Base-by-base conservation (phyloP, 2,113 vertebrate species). In the Pleuronectes platessa region DNA sequence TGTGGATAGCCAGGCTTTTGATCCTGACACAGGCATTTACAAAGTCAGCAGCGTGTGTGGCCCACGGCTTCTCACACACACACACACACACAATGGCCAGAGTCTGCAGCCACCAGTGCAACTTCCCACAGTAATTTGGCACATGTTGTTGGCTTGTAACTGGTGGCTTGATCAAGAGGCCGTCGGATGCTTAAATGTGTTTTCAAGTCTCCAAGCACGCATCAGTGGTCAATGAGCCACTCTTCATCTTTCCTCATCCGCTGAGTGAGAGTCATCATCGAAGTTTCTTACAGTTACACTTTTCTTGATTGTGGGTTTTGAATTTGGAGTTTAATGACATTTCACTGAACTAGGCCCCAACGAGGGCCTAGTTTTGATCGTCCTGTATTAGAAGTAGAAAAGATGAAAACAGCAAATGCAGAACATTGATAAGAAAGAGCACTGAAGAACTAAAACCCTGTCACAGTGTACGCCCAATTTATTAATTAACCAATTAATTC, bases 31-130 rank as follows among this genome's bases (percentile, higher is more conserved):
- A 85, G 85, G 80, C 86, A 71, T 89, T 87, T 85, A 90, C 79
- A 90, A 83, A 86, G 81, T 86, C 75, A 72, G 83, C 89, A 83
- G 79, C 81, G 86, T 94, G 92, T 94, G 93, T 92, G 93, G 92
- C 84, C 90, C 74, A 66, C 3, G 45, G 79, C 81, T 75, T 78
- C 79, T 78, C 79, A 27, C 27, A 37, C 59, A n/a, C 26, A 18
- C 18, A 10, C 59, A 20, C 26, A 27, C 27, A 37, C 59, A 37
- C 26, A 18, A 4, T 20, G 14, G 17, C 45, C 65, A 83, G 35
- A 37, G 21, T 75, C 62, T 79, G 70, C 74, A 85, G 87, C 83
- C 85, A 87, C 78, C 10, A 6, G 83, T 89, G 87, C 89, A 86
- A 86, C 83, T 89, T 90, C 90, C 81, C 88, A 85, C 83, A 89